A percentile compares a stretch with the other conserved stretches of the same genome.
Evolutionary conservation across 1,140 invertebrate genomes (phyloP).

Genomic region (Aricia agestis): DNA sequence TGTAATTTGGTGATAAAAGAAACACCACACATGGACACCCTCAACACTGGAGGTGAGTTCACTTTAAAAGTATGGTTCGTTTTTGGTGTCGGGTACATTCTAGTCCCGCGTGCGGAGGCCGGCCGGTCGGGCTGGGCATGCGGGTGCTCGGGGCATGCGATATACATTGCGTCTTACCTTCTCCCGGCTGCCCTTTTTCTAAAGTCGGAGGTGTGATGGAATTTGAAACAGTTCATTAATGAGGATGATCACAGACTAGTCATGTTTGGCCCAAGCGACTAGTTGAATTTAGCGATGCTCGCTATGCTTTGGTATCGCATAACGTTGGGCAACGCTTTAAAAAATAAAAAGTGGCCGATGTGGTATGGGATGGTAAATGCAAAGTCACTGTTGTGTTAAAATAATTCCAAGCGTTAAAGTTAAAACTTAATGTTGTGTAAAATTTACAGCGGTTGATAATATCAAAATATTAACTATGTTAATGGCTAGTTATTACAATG

Average conservation of each 20-base stretch:
- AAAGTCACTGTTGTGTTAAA: neutral
- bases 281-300: neutral
- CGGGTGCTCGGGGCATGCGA: slow-evolving; percentile 63
- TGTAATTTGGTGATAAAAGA: neutral
- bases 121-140: slow-evolving; percentile 56
- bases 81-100: neutral
- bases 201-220: slow-evolving; percentile 72
- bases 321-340: neutral
- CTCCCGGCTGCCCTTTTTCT: slow-evolving; percentile 90
- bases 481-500: neutral
- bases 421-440: no score
- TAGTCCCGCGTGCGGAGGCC: slow-evolving; percentile 16
- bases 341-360: neutral
- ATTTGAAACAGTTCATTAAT: slow-evolving; percentile 75
- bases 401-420: neutral
- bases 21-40: neutral
- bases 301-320: neutral
- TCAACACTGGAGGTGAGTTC: neutral
- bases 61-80: neutral
- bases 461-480: neutral
- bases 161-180: slow-evolving; percentile 80
- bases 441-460: no score
- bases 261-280: slow-evolving; percentile 13
- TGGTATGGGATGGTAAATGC: neutral
- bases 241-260: slow-evolving; percentile 40